Conservation (phyloP, 92 coral and sea anemone species). For the Nematostella vectensis region DNA sequence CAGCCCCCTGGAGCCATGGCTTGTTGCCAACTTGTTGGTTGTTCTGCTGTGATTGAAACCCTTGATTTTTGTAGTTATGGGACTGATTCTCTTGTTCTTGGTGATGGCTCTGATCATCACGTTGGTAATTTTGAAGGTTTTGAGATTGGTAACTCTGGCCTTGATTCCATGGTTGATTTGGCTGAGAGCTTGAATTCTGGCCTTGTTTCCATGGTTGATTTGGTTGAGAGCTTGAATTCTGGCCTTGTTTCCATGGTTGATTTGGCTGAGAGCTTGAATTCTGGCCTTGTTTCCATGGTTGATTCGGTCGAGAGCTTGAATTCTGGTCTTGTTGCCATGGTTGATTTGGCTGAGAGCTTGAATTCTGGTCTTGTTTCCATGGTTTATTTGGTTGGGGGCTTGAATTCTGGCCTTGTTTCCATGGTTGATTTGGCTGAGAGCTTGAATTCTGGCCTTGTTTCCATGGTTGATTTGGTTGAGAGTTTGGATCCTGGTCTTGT, state of each 20-base stretch:
- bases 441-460: conserved; percentile 1
- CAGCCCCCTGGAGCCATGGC: neutral
- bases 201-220: conserved; percentile 7
- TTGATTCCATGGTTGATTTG: conserved; percentile 1
- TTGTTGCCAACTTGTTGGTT: conserved; percentile 3
- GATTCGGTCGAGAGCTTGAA: conserved; percentile 6
- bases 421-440: conserved; percentile 9
- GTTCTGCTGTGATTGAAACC: conserved; percentile 6
- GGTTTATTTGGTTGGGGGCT: conserved; percentile 11
- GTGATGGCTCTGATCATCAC: no score
- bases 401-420: neutral
- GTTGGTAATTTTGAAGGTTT: conserved; percentile 14
- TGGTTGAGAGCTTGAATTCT: neutral
- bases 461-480: conserved; percentile 11
- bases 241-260: neutral
- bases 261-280: conserved; percentile 11
- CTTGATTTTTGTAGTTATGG: no score
- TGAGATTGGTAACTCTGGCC: conserved; percentile 1
- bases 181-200: conserved; percentile 12
- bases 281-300: conserved; percentile 1
- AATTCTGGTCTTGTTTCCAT: neutral
- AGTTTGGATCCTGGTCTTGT: neutral
- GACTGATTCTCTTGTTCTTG: no score
- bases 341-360: conserved; percentile 12
- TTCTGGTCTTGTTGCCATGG: conserved; percentile 1